Evolutionary conservation across 2,888 invertebrate species (phyloP).

Genomic region (Lymantria dispar): DNA sequence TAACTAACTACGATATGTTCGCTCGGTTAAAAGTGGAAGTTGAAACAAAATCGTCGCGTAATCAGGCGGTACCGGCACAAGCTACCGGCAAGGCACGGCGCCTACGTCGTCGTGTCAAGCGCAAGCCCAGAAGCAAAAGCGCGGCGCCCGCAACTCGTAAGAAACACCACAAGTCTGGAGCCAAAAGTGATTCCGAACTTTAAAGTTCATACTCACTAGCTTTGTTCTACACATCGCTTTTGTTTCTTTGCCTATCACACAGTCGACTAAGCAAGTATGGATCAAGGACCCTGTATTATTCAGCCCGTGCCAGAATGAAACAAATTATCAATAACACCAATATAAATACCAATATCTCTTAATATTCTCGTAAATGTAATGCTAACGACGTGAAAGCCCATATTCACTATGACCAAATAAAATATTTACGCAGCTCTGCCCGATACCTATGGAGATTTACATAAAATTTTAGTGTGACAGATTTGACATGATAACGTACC

Average conservation of each 20-base stretch:
- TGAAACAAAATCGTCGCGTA: conserved; percentile 61
- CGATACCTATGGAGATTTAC: too few species aligned
- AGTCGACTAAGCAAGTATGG: background rate
- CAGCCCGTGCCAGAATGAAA: too few species aligned
- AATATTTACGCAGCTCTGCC: too few species aligned
- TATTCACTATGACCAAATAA: too few species aligned
- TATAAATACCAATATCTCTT: too few species aligned
- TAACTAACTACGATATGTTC: conserved; percentile 78
- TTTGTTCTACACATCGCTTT: background rate
- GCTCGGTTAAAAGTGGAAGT: conserved; percentile 70
- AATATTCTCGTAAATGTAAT: too few species aligned
- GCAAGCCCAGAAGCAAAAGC: conserved; percentile 70
- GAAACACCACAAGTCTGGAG: conserved; percentile 55
- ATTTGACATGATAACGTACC: too few species aligned
- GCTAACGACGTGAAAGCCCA: background rate
- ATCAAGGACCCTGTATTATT: background rate
- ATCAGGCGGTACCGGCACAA: conserved; percentile 46
- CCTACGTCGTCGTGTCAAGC: conserved; percentile 52
- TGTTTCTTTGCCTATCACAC: background rate
- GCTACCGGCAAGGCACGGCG: conserved; percentile 52
- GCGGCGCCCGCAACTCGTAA: conserved; percentile 59
- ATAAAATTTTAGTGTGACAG: too few species aligned
- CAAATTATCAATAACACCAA: background rate
- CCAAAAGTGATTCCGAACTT: conserved; percentile 74
- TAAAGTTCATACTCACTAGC: conserved; percentile 22